These are phyloP conservation scores for Cheilosia vernalis DNA, from an alignment of 2,888 invertebrate genomes.

Conservation along the genomic window DNA sequence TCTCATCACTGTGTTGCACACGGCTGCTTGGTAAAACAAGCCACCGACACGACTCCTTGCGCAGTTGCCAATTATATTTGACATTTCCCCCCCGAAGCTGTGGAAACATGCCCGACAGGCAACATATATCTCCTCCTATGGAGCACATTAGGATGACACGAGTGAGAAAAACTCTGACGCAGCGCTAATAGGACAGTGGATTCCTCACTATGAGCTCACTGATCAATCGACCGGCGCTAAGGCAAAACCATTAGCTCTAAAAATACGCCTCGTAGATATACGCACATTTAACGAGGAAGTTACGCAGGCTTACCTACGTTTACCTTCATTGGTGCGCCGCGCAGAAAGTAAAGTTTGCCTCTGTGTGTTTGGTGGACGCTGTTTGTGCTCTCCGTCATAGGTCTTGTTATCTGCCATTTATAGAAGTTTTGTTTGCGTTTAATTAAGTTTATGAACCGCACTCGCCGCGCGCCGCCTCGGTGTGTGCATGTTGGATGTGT, in stretches of 20 bases:
- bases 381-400: constrained; percentile 37
- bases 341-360: constrained; percentile 28
- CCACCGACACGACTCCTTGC: constrained; percentile 68
- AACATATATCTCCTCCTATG: constrained; percentile 46
- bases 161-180: constrained; percentile 61
- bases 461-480: constrained; percentile 4
- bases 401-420: constrained; percentile 70
- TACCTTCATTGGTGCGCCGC: constrained; percentile 27
- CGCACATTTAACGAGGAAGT: constrained; percentile 57
- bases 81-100: constrained; percentile 58
- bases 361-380: constrained; percentile 19
- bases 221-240: constrained; percentile 63
- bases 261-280: constrained; percentile 17
- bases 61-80: constrained; percentile 73
- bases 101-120: constrained; percentile 53
- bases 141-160: constrained; percentile 69
- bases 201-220: constrained; percentile 34
- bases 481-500: constrained; percentile 69
- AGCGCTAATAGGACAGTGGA: constrained; percentile 63
- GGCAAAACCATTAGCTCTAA: constrained; percentile 45
- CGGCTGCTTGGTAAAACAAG: constrained; percentile 58
- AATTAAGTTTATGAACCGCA: constrained; percentile 66
- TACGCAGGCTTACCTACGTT: constrained; percentile 49
- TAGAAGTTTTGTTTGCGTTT: constrained; percentile 71
- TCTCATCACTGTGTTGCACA: constrained; percentile 56